A percentile compares a stretch with the other conserved stretches of the same genome.
These are phyloP conservation scores for Zonotrichia albicollis DNA, from an alignment of 2,797 vertebrate species.

Conservation along the genomic window DNA sequence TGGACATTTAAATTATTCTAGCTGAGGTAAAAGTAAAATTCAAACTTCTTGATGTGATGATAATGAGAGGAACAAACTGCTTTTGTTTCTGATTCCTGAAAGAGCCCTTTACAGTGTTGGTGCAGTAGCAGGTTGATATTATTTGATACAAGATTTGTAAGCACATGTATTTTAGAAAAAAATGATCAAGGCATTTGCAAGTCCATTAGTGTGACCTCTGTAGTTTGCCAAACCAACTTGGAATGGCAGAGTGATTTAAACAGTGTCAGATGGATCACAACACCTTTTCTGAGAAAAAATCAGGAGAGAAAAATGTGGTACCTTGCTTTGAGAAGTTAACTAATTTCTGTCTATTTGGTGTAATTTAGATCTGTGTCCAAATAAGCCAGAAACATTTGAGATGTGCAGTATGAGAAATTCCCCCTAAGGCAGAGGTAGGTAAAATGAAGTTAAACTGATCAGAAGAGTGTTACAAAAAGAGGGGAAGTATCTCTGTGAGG, in stretches of 20 bases:
- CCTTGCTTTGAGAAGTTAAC: not conserved
- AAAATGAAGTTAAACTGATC: not conserved
- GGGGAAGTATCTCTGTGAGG: not conserved
- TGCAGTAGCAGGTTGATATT: not conserved
- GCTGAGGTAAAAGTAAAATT: conserved; percentile 1
- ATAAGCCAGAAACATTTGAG: not conserved
- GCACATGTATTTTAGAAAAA: not conserved
- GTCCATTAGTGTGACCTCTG: not conserved
- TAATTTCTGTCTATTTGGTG: not conserved
- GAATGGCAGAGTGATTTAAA: not conserved
- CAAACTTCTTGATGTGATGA: not conserved
- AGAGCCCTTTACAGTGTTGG: not conserved
- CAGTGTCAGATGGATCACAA: not conserved
- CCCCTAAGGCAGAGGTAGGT: not conserved
- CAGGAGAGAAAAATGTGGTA: not conserved
- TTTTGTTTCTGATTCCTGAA: not conserved
- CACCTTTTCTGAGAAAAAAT: not conserved
- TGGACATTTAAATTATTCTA: conserved; percentile 6
- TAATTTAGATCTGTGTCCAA: not conserved
- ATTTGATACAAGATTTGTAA: not conserved
- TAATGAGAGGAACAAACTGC: not conserved
- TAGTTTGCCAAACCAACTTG: not conserved
- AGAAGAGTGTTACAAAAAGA: not conserved
- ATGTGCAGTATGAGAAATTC: not conserved
- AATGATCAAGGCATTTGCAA: not conserved